These are phyloP conservation scores for Luperina testacea DNA, from an alignment of 2,888 invertebrate genomes.

Conservation along the genomic window DNA sequence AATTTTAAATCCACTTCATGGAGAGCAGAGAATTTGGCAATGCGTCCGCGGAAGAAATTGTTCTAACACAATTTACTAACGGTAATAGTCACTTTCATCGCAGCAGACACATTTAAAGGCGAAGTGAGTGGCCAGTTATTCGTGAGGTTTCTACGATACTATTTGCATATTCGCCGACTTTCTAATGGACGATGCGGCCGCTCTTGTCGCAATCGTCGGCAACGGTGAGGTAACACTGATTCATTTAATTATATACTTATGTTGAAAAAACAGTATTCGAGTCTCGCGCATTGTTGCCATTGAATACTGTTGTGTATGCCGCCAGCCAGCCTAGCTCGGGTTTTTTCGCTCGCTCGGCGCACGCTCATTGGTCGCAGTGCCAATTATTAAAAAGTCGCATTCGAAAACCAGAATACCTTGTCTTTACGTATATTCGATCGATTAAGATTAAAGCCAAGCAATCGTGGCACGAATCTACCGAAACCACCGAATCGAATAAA, in stretches of 20 bases:
- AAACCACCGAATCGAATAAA: conserved; percentile 64
- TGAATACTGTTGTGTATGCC: conserved; percentile 73
- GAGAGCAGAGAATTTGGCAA: conserved; percentile 76
- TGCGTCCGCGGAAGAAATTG: conserved; percentile 81
- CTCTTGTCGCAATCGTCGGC: conserved; percentile 88
- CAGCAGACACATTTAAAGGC: conserved; percentile 88
- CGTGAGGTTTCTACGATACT: conserved; percentile 90
- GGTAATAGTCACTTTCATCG: conserved; percentile 90
- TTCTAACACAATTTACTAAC: conserved; percentile 88
- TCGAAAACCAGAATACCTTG: conserved; percentile 81
- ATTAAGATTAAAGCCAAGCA: conserved; percentile 77
- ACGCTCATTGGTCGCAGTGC: conserved; percentile 75
- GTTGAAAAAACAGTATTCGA: conserved; percentile 81
- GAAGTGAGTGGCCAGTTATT: conserved; percentile 90
- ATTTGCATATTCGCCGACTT: conserved; percentile 90
- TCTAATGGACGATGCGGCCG: conserved; percentile 90
- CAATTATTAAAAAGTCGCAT: conserved; percentile 78
- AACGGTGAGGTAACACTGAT: conserved; percentile 88
- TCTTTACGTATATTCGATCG: conserved; percentile 76
- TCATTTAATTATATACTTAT: conserved; percentile 86
- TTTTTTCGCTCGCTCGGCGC: conserved; percentile 76
- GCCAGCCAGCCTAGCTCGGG: conserved; percentile 71
- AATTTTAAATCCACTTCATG: conserved; percentile 59
- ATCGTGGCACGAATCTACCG: conserved; percentile 66
- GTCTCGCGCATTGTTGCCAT: conserved; percentile 82